Base-by-base conservation (phyloP, 2,888 invertebrate genomes). In the Drosophila merina region DNA sequence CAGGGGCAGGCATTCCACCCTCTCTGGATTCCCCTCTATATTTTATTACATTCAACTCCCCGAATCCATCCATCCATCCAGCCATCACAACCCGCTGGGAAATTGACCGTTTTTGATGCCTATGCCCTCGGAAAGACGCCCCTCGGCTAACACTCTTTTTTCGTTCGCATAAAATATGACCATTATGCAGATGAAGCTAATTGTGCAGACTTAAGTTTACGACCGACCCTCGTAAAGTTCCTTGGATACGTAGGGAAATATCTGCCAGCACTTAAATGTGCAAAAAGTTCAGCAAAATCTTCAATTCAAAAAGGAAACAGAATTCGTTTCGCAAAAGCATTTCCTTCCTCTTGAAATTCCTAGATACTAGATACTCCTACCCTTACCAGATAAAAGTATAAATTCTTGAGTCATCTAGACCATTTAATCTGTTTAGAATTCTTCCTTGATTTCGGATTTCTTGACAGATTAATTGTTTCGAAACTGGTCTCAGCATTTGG, bases 171-270 rank as follows among this genome's bases (percentile, higher is more conserved):
- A 64, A 64, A 64, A 66, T 66, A 64, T 64, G 64, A 26, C 67
- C 67, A 54, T 64, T 56, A 56, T 69, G 51, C 48, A 70, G 66
- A 52, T 50, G 59, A 71, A 60, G 50, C 71, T 74, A 51, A 67
- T 80, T 63, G 57, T 51, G 64, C 57, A n/a, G 71, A 50, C 55
- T 67, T 45, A 33, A 57, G 57, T 72, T 75, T 63, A 67, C 42
- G 72, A 42, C 42, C 42, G 72, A 42, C 42, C 12, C 36, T 55
- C 58, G 36, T 62, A 48, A 57, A 60, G 20, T 47, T 50, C 25
- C 25, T 9, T 6, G 4, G 38, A 26, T 60, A 31, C 20, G 20
- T 14, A 6, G 14, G 31, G 7, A 38, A 64, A 45, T 51, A 64
- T 45, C 30, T 44, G n/a, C 12, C 36, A 33, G 48, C 26, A 59